Percentiles rank a stretch among this genome's conserved stretches.
Conservation (phyloP, 2,888 invertebrate species). For the Heliconius erato region DNA sequence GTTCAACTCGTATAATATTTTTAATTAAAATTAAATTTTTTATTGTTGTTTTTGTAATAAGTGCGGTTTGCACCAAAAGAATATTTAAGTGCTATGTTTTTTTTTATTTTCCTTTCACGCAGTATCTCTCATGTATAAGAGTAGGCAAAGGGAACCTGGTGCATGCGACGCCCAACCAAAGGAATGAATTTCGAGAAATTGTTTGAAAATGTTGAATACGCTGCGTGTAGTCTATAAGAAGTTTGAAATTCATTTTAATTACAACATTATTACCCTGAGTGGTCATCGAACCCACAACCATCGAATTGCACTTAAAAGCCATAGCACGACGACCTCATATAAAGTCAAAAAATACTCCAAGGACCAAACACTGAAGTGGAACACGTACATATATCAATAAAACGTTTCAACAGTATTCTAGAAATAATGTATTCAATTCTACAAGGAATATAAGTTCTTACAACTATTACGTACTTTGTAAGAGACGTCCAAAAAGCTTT, state of each 20-base stretch:
- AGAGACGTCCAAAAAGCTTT: slow-evolving; percentile 19
- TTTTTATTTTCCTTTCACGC: background rate
- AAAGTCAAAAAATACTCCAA: slow-evolving; percentile 3
- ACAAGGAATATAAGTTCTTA: slow-evolving; percentile 32
- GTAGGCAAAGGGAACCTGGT: no score
- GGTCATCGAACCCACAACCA: background rate
- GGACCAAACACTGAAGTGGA: background rate
- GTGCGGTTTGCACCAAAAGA: background rate
- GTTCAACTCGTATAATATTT: slow-evolving; percentile 13
- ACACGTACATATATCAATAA: slow-evolving; percentile 13
- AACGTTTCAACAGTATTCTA: slow-evolving; percentile 21
- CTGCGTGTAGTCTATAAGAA: no score
- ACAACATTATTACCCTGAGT: background rate
- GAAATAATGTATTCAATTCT: slow-evolving; percentile 30
- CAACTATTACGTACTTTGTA: slow-evolving; percentile 33
- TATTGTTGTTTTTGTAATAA: slow-evolving; percentile 3
- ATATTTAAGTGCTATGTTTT: background rate
- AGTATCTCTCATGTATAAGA: no score
- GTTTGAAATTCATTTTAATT: background rate
- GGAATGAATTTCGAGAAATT: no score
- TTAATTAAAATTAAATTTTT: slow-evolving; percentile 20
- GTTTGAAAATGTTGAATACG: no score
- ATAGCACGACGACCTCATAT: background rate
- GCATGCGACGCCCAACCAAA: no score
- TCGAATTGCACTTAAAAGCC: background rate